Percentiles rank a stretch among this genome's conserved stretches.
Evolutionary conservation across 1,140 invertebrate species (phyloP).

Genomic region (Bombus sylvicola): DNA sequence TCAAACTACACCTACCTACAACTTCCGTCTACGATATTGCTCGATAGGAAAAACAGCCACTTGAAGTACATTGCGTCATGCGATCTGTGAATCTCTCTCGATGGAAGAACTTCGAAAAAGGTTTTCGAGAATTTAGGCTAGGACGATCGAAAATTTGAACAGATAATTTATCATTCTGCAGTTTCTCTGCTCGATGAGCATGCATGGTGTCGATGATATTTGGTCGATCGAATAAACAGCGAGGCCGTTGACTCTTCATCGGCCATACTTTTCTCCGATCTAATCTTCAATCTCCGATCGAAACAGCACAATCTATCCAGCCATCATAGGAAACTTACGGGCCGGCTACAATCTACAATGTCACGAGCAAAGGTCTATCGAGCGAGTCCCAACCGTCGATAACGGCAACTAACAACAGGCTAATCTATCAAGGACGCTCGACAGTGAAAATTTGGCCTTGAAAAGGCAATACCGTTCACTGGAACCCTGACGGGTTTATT

Average conservation of each 20-base stretch:
- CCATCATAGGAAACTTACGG: slow-evolving; percentile 31
- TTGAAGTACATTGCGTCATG: neutral
- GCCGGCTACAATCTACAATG: slow-evolving; percentile 1
- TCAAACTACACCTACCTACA: neutral
- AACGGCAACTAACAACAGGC: slow-evolving; percentile 39
- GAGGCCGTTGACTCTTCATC: slow-evolving; percentile 6
- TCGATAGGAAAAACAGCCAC: neutral
- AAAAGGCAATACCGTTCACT: neutral
- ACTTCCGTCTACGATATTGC: neutral
- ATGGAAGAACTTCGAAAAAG: neutral
- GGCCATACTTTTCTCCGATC: slow-evolving; percentile 12
- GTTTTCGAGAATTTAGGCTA: neutral
- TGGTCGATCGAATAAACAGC: slow-evolving; percentile 27
- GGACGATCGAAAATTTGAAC: neutral
- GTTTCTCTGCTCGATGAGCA: neutral
- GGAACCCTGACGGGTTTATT: neutral
- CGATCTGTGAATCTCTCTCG: neutral
- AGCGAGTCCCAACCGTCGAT: slow-evolving; percentile 31
- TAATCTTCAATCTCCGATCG: slow-evolving; percentile 40
- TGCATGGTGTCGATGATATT: neutral
- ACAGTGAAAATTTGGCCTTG: slow-evolving; percentile 59
- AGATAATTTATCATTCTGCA: neutral
- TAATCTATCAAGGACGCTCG: slow-evolving; percentile 51
- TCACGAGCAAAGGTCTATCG: slow-evolving; percentile 40
- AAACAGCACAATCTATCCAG: neutral